phyloP scores from a whole-genome alignment of 2,888 invertebrate species.

The Salpingus planirostris region DNA sequence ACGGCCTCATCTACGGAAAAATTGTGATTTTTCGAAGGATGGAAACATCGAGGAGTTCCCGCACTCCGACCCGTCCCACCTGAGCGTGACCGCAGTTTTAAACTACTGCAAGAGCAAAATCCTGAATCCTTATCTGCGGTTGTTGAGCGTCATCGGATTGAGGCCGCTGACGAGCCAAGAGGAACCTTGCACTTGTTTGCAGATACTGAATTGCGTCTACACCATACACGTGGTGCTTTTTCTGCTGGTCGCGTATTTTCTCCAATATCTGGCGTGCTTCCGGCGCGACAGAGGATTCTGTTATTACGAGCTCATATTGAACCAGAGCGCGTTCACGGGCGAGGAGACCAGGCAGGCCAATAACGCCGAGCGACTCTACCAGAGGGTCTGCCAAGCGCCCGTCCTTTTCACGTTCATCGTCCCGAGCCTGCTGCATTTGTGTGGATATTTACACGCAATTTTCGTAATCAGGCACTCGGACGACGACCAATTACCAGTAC shows the following conservation, averaged over 20 bases:
- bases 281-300: constrained; percentile 66
- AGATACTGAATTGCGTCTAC: constrained; percentile 59
- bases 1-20: too few species aligned
- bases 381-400: constrained; percentile 61
- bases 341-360: constrained; percentile 4
- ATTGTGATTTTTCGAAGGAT: constrained; percentile 4
- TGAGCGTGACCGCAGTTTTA: constrained; percentile 70
- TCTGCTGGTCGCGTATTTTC: constrained; percentile 61
- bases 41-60: constrained; percentile 3
- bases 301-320: constrained; percentile 34
- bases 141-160: constrained; percentile 67
- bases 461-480: constrained; percentile 67
- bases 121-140: constrained; percentile 63
- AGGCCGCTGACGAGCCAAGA: constrained; percentile 58
- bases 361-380: constrained; percentile 37
- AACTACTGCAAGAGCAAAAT: constrained; percentile 78
- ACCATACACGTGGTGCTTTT: constrained; percentile 57
- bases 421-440: constrained; percentile 62
- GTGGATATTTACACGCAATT: constrained; percentile 64
- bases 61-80: constrained; percentile 38
- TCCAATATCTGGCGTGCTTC: constrained; percentile 72
- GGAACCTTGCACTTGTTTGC: constrained; percentile 51
- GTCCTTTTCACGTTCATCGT: constrained; percentile 62
- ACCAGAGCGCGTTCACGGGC: constrained; percentile 11
- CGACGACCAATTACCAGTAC: constrained; percentile 72